These are phyloP conservation scores for Molossus molossus DNA, from an alignment of 2,797 vertebrate genomes.

Conservation along the genomic window DNA sequence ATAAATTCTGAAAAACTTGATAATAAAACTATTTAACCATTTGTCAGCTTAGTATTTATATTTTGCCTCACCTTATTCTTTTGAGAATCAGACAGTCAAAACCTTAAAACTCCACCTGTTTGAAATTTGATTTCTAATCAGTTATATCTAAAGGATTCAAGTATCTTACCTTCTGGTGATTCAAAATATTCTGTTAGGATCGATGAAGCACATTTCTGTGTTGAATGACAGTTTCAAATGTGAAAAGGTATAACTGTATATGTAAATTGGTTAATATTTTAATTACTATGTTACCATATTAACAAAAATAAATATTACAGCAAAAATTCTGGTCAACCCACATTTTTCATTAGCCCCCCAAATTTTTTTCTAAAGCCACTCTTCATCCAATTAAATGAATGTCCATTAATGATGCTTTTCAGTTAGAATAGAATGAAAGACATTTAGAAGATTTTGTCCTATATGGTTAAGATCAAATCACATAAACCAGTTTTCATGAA, in stretches of 20 bases:
- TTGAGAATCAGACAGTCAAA: conserved; percentile 39
- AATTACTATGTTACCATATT: not conserved
- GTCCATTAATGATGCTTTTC: not conserved
- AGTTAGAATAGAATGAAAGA: not conserved
- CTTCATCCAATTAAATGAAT: not conserved
- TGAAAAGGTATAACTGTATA: conserved; percentile 4
- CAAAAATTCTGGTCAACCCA: not conserved
- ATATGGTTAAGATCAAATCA: not conserved
- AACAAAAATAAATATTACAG: not conserved
- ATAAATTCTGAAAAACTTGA: conserved; percentile 40
- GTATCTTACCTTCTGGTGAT: not conserved
- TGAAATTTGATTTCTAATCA: conserved; percentile 43
- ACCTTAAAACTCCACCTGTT: conserved; percentile 24
- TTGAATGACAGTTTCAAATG: conserved; percentile 18
- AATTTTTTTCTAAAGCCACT: conserved; percentile 14
- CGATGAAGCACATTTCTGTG: not conserved
- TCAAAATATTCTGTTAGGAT: not conserved
- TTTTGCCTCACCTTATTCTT: conserved; percentile 25
- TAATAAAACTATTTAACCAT: conserved; percentile 15
- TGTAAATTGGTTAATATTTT: conserved; percentile 43
- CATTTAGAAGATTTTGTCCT: conserved; percentile 19
- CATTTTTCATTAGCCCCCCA: not conserved
- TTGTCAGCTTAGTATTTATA: conserved; percentile 20
- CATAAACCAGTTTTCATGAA: not conserved
- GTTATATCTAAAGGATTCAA: conserved; percentile 13